Evolutionary conservation across 2,113 vertebrate species (phyloP), one percentile per base, ranked within the genome.

Genomic region (Rhineura floridana): DNA sequence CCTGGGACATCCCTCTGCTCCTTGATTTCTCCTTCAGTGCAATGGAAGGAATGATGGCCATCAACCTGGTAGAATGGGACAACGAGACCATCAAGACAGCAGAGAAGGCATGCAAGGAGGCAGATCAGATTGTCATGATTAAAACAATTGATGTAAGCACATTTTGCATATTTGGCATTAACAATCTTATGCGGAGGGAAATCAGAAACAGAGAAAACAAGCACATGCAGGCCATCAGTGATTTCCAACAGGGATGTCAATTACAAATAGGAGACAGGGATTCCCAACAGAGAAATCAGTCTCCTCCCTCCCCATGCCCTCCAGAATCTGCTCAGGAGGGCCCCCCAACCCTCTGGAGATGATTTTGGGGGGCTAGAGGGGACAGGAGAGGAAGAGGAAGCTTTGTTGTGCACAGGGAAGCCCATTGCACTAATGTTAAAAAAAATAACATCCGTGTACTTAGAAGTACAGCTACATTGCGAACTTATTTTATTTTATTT

Each of bases 31-130:
- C 73, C 0, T 70, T 1, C 85, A 96, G 96, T n/a, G 36, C 92
- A 67, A 88, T 92, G 91, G 95, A 97, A 36, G 95, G 86, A 70
- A 76, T 96, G 19, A 91, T 95, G 88, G 91, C 88, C 78, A 81
- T 96, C 59, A 90, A 87, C 77, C 84, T 90, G 23, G 75, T 96
- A 6, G 95, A 96, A 3, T 96, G 96, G 95, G 91, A 95, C 12
- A 92, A 92, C 1, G 93, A 96, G 21, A 95, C 48, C 46, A 85
- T 95, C 82, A 92, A 87, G 84, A 90, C 11, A 50, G 95, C 95
- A 10, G 94, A 96, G 89, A 93, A 87, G 78, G 94, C 95, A 28
- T 91, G 94, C 90, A 95, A 95, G 83, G 94, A 95, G 78, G 91
- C 90, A 12, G 77, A 90, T 83, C 95, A 96, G 88, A 91, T 77